Evolutionary conservation across 1,140 invertebrate species (phyloP).

Genomic region (Elysia chlorotica): DNA sequence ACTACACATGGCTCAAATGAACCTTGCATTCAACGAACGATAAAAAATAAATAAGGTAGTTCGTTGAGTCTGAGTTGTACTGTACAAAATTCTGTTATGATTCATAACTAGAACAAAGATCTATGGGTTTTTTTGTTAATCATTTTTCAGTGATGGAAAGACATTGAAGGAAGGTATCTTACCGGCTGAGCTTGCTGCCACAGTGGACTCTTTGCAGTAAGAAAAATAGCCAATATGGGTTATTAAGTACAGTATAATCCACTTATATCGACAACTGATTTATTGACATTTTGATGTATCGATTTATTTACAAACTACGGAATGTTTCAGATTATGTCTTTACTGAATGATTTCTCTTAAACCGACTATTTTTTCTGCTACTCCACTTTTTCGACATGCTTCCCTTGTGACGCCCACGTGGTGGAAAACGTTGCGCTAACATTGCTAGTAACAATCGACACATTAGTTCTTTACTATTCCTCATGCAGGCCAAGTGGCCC

Average conservation of each 20-base stretch:
- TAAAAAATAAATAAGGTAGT: background rate
- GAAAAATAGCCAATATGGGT: slow-evolving; percentile 26
- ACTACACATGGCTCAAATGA: no score
- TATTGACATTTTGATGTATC: no score
- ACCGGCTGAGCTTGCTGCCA: slow-evolving; percentile 73
- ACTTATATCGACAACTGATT: background rate
- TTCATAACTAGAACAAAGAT: no score
- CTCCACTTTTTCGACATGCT: background rate
- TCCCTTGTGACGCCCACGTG: no score
- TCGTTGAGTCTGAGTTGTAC: background rate
- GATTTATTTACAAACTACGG: no score
- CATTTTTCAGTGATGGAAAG: slow-evolving; percentile 64
- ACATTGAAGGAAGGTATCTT: slow-evolving; percentile 73
- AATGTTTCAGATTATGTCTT: no score
- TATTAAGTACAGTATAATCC: background rate
- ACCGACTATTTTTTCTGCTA: background rate
- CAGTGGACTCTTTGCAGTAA: slow-evolving; percentile 69
- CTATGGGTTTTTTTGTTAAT: background rate
- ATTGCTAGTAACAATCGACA: no score
- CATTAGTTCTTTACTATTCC: no score
- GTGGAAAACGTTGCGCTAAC: no score
- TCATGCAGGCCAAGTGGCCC: no score
- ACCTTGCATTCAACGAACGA: background rate
- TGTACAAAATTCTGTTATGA: background rate
- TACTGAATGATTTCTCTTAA: no score